Percentiles rank a stretch among this genome's conserved stretches.
Conservation (phyloP, 2,888 invertebrate genomes). For the Anorthoa munda region DNA sequence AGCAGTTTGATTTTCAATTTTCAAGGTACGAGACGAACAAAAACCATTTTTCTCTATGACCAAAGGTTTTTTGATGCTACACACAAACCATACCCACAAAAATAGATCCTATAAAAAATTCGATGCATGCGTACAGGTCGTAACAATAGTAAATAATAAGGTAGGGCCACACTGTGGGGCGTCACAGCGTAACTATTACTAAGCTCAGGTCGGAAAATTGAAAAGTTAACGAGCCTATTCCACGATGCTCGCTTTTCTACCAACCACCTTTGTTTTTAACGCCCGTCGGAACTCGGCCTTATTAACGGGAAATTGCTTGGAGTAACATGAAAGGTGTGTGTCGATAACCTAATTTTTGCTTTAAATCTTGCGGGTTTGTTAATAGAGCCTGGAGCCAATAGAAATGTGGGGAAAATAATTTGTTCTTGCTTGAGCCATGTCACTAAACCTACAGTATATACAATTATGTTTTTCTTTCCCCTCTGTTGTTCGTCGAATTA, state of each 20-base stretch:
- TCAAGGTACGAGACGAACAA: too few relatives aligned
- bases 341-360: constrained; percentile 77
- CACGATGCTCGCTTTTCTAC: constrained; percentile 78
- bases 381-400: constrained; percentile 22
- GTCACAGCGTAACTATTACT: constrained; percentile 72
- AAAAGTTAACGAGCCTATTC: constrained; percentile 89
- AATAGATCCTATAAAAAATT: constrained; percentile 34
- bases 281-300: constrained; percentile 79
- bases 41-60: too few relatives aligned
- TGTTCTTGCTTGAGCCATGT: not conserved
- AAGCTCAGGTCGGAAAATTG: constrained; percentile 86
- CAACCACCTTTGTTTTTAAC: constrained; percentile 82
- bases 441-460: not conserved
- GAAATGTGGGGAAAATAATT: not conserved
- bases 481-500: not conserved
- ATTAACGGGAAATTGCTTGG: constrained; percentile 82
- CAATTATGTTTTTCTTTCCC: not conserved
- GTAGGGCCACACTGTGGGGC: constrained; percentile 53
- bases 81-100: not conserved
- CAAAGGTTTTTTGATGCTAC: not conserved
- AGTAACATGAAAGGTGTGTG: constrained; percentile 79
- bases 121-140: constrained; percentile 55
- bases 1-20: too few relatives aligned
- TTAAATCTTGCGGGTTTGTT: constrained; percentile 62
- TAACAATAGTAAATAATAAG: constrained; percentile 65